Base-by-base conservation (phyloP, 2,113 vertebrate species). In the Ramphastos sulfuratus region DNA sequence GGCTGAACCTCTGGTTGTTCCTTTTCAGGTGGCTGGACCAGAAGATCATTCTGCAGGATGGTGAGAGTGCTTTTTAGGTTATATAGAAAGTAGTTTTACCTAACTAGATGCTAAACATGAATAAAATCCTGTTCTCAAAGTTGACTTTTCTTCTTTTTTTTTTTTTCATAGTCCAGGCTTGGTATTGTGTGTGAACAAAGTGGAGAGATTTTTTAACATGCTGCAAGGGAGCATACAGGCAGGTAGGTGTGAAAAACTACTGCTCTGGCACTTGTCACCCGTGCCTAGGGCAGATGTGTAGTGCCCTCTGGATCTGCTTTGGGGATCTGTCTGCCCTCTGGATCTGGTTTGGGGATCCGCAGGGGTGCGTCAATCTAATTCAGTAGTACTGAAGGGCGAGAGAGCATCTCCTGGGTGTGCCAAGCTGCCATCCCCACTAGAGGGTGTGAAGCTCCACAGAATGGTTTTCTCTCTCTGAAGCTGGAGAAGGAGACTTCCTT, bases 361-460 rank as follows among this genome's bases (percentile, higher is more conserved):
- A 6, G 14, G 37, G n/a, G 7, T 52, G 44, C 2, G 25, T 39
- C 5, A 8, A 0, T 50, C 27, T 23, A 24, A 4, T 31, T 61
- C 21, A 0, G 75, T 61, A 10, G 12, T 6, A 17, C 46, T 50
- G 63, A 23, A 50, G 70, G 46, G 4, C 46, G 42, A 3, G 59
- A 52, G 69, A 85, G 19, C 27, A 1, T 25, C 30, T 92, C 39
- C 23, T n/a, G 12, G 0, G 4, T 21, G 70, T 92, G 85, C 75
- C 31, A 44, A 35, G 73, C 85, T 33, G 61, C 33, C 15, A 1
- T 17, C 60, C 55, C 96, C 97, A 74, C 94, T 90, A 96, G 97
- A 95, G 93, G 96, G 97, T 56, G 91, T 17, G 74, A 39, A 61
- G 82, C 48, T 80, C 91, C n/a, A 0, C 9, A 1, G 69, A 87